Percentiles rank a stretch among this genome's conserved stretches.
Conservation (phyloP, 2,888 invertebrate species). For the Amiota minor region DNA sequence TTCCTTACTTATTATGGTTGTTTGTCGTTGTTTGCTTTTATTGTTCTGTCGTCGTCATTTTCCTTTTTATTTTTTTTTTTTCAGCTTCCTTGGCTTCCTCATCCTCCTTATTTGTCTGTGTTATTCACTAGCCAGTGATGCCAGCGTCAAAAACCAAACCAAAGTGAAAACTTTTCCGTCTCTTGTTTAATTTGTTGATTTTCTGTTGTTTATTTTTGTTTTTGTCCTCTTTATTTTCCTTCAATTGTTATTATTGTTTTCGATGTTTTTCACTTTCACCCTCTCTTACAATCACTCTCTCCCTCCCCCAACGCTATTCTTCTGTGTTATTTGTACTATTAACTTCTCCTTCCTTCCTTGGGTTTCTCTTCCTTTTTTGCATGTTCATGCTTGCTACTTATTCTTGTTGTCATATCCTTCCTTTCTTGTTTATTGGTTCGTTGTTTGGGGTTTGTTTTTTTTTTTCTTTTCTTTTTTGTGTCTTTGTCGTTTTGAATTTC, state of each 20-base stretch:
- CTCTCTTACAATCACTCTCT: background rate
- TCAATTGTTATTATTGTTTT: background rate
- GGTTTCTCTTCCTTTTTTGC: background rate
- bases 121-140: background rate
- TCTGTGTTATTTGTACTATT: background rate
- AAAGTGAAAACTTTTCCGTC: constrained; percentile 24
- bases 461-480: background rate
- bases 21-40: background rate
- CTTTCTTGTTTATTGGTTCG: background rate
- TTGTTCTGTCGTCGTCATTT: background rate
- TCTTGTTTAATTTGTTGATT: constrained; percentile 30
- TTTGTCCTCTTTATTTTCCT: background rate
- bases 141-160: constrained; percentile 12
- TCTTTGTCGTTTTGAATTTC: background rate
- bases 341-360: background rate
- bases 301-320: background rate
- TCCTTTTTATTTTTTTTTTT: constrained; percentile 6
- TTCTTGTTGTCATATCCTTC: background rate
- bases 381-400: background rate
- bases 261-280: background rate
- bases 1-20: background rate
- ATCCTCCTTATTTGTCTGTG: constrained; percentile 3
- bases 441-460: background rate
- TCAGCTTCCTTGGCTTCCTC: background rate
- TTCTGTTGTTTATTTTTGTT: background rate